phyloP scores from a whole-genome alignment of 2,797 vertebrate species.

The Clarias pachynema region DNA sequence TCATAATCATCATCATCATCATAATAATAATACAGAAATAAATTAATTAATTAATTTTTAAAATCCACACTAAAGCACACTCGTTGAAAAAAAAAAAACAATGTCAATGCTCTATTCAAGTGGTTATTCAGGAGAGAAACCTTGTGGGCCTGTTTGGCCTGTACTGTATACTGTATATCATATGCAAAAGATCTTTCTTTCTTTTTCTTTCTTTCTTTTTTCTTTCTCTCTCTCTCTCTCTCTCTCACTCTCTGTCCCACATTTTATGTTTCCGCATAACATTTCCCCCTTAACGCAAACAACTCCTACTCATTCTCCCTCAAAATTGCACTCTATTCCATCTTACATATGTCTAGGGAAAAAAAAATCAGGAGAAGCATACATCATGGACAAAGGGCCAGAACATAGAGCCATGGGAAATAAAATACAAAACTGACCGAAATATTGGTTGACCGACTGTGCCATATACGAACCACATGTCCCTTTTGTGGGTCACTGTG shows the following conservation, averaged over 20 bases:
- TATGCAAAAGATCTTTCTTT: background rate
- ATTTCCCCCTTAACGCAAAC: background rate
- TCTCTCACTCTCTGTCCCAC: background rate
- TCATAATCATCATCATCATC: no score
- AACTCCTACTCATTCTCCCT: background rate
- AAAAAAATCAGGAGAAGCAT: conserved; percentile 3
- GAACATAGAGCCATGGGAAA: conserved; percentile 18
- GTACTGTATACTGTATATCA: no score
- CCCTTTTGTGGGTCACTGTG: conserved; percentile 41
- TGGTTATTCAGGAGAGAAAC: background rate
- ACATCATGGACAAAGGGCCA: conserved; percentile 29
- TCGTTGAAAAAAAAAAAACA: background rate
- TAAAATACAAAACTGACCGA: conserved; percentile 33
- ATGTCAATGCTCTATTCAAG: background rate
- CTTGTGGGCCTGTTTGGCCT: no score
- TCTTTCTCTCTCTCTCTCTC: no score
- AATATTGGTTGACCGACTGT: conserved; percentile 18
- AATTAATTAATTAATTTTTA: no score
- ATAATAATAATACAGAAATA: no score
- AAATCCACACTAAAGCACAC: background rate
- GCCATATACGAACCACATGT: conserved; percentile 33
- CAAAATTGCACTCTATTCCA: conserved; percentile 6
- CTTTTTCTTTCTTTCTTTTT: background rate
- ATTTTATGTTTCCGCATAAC: background rate
- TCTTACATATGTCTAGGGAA: background rate